Percentiles rank a stretch among this genome's conserved stretches.
phyloP scores from a whole-genome alignment of 2,888 invertebrate genomes.

The Andricus curvator region DNA sequence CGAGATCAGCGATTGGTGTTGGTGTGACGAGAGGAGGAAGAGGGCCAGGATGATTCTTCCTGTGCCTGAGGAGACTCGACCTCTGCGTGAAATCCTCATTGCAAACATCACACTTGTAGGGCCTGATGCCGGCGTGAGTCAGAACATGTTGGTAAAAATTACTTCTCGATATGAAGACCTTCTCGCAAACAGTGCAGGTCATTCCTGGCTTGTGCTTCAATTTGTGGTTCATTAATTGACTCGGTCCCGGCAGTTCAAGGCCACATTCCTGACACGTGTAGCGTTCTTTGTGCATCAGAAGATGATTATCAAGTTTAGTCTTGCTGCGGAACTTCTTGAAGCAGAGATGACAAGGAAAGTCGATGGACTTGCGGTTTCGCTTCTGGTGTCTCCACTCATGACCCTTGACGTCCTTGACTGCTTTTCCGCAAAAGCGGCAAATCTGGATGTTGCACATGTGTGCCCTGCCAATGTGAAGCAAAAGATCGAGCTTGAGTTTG shows the following conservation, averaged over 20 bases:
- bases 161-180: slow-evolving; percentile 58
- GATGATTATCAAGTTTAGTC: slow-evolving; percentile 57
- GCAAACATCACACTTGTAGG: slow-evolving; percentile 67
- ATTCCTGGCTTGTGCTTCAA: slow-evolving; percentile 51
- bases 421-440: slow-evolving; percentile 62
- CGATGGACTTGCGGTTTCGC: slow-evolving; percentile 40
- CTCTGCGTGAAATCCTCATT: slow-evolving; percentile 63
- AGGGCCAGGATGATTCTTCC: slow-evolving; percentile 61
- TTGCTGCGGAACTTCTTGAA: slow-evolving; percentile 54
- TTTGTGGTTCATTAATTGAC: slow-evolving; percentile 51
- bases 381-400: slow-evolving; percentile 60
- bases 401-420: slow-evolving; percentile 54
- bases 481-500: slow-evolving; percentile 59
- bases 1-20: slow-evolving; percentile 52
- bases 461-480: slow-evolving; percentile 56
- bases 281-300: slow-evolving; percentile 56
- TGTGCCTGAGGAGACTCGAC: slow-evolving; percentile 60
- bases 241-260: slow-evolving; percentile 46
- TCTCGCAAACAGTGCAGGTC: slow-evolving; percentile 63
- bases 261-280: slow-evolving; percentile 56
- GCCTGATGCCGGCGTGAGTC: slow-evolving; percentile 65
- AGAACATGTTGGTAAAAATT: slow-evolving; percentile 68
- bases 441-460: slow-evolving; percentile 53
- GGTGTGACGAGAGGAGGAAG: slow-evolving; percentile 56
- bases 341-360: slow-evolving; percentile 57